Conservation (phyloP, 2,888 invertebrate species). For the Euzophera pinguis region DNA sequence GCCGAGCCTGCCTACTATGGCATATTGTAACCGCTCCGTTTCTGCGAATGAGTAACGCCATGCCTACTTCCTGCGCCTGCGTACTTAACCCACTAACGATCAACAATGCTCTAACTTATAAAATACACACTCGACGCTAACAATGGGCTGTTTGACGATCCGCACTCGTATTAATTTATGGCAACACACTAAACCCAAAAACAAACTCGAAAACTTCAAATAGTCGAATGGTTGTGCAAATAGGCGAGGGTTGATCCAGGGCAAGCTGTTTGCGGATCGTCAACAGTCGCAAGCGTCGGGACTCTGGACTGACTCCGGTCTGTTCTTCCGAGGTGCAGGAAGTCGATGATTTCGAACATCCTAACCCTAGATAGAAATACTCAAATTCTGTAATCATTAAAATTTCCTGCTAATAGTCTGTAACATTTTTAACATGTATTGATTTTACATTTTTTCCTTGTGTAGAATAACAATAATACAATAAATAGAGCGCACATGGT, state of each 20-base stretch:
- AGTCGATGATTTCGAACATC: background rate
- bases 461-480: too few species aligned
- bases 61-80: conserved; percentile 35
- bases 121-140: conserved; percentile 19
- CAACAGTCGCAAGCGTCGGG: background rate
- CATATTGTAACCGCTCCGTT: conserved; percentile 28
- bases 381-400: too few species aligned
- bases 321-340: background rate
- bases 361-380: too few species aligned
- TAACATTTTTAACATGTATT: too few species aligned
- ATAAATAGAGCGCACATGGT: too few species aligned
- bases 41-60: conserved; percentile 44
- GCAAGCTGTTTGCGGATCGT: background rate
- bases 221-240: conserved; percentile 45
- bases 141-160: conserved; percentile 35
- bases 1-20: background rate
- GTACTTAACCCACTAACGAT: conserved; percentile 30
- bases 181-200: conserved; percentile 44
- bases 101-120: conserved; percentile 12
- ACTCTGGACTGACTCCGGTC: background rate
- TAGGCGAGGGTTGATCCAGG: conserved; percentile 17
- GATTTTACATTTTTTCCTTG: too few species aligned
- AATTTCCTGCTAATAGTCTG: too few species aligned
- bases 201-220: conserved; percentile 42
- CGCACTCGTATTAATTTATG: conserved; percentile 49